Evolutionary conservation across 2,797 vertebrate species (phyloP).

Genomic region (Propithecus perrieri): DNA sequence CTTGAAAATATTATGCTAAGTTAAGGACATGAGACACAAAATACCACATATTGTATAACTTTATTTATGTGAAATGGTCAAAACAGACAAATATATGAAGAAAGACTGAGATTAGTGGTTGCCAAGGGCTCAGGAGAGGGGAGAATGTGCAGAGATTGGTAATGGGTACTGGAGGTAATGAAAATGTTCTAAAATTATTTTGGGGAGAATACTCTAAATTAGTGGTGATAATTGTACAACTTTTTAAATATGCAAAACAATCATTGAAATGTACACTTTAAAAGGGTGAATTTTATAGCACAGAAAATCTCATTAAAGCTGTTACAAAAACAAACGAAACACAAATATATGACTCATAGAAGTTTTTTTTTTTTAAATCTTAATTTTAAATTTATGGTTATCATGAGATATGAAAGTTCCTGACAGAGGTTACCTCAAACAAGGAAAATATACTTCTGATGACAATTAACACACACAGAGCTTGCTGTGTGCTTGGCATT

Average conservation of each 20-base stretch:
- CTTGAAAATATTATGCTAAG: background rate
- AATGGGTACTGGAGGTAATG: background rate
- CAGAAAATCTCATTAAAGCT: background rate
- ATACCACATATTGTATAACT: background rate
- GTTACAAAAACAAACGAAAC: background rate
- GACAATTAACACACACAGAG: background rate
- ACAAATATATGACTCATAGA: background rate
- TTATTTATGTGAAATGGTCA: background rate
- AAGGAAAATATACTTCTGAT: background rate
- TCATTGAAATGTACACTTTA: background rate
- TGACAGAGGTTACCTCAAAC: background rate
- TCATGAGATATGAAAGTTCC: background rate
- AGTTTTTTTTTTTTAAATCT: background rate
- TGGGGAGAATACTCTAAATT: background rate
- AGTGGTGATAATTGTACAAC: background rate
- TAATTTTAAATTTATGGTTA: constrained; percentile 17
- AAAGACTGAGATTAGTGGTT: background rate
- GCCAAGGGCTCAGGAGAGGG: background rate
- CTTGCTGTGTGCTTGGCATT: background rate
- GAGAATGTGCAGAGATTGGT: background rate
- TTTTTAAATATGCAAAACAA: background rate
- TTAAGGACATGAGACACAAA: background rate
- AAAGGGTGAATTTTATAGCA: background rate
- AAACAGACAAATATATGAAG: background rate
- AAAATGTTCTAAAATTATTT: background rate